phyloP scores from a whole-genome alignment of 2,797 vertebrate species.

The Sebastolobus alascanus region DNA sequence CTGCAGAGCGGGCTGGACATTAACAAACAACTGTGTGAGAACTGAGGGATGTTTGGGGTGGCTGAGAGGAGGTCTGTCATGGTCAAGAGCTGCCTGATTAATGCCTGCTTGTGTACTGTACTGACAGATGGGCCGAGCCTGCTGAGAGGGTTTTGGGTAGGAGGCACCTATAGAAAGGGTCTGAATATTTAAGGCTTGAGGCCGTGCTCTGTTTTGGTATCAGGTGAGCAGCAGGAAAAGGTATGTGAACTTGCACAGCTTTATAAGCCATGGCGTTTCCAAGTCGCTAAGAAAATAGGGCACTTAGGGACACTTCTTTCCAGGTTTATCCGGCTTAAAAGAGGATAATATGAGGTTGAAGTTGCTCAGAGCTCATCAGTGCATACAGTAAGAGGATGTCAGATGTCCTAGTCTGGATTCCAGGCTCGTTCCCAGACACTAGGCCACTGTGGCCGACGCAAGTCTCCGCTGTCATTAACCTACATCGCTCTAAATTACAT shows the following conservation, averaged over 20 bases:
- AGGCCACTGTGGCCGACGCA: slow-evolving; percentile 62
- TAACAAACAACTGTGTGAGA: slow-evolving; percentile 75
- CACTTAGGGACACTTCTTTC: slow-evolving; percentile 12
- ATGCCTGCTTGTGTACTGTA: slow-evolving; percentile 57
- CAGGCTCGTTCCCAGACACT: slow-evolving; percentile 68
- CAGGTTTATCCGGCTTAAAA: slow-evolving; percentile 43
- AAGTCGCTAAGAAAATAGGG: slow-evolving; percentile 31
- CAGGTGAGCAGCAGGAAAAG: slow-evolving; percentile 25
- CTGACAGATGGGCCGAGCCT: slow-evolving; percentile 54
- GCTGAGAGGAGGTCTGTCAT: slow-evolving; percentile 39
- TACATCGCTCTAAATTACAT: slow-evolving; percentile 80
- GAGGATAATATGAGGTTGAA: slow-evolving; percentile 34
- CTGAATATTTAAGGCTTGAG: slow-evolving; percentile 33
- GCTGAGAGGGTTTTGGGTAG: slow-evolving; percentile 26
- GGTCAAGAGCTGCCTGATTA: slow-evolving; percentile 71
- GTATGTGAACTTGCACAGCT: slow-evolving; percentile 18
- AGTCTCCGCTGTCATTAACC: slow-evolving; percentile 82
- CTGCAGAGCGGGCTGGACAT: slow-evolving; percentile 48
- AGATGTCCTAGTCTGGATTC: slow-evolving; percentile 72
- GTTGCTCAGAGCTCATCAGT: slow-evolving; percentile 56
- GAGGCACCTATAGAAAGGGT: slow-evolving; percentile 44
- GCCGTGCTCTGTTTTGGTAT: slow-evolving; percentile 13
- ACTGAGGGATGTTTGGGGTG: slow-evolving; percentile 60
- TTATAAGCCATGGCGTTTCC: slow-evolving; percentile 8
- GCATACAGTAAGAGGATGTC: slow-evolving; percentile 57